phyloP scores from a whole-genome alignment of 2,113 vertebrate genomes.

The Notarius quadriscutis region DNA sequence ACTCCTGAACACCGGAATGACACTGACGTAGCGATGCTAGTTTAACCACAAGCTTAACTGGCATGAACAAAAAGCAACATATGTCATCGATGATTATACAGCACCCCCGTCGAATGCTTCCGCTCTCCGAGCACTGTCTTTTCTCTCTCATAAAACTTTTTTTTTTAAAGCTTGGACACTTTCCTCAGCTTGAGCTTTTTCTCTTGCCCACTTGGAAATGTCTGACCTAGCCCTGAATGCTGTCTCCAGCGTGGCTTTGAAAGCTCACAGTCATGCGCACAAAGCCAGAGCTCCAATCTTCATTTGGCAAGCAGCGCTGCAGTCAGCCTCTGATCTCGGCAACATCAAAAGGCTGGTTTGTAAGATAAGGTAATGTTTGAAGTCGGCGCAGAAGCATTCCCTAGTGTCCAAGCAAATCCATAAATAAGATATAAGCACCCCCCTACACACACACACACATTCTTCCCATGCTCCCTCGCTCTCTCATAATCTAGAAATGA shows the following conservation, averaged over 20 bases:
- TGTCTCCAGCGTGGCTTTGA: constrained; percentile 83
- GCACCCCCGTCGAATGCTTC: background rate
- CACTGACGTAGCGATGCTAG: background rate
- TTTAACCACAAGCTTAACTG: background rate
- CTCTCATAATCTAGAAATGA: constrained; percentile 74
- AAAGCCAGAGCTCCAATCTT: constrained; percentile 78
- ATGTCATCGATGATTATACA: constrained; percentile 21
- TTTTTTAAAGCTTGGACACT: constrained; percentile 70
- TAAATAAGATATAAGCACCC: constrained; percentile 89
- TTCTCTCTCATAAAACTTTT: constrained; percentile 11
- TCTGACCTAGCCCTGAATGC: constrained; percentile 83
- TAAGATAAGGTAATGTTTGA: constrained; percentile 87
- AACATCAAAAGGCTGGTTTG: constrained; percentile 84
- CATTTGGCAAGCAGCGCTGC: constrained; percentile 85
- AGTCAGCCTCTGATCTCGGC: constrained; percentile 88
- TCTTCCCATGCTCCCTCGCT: constrained; percentile 55
- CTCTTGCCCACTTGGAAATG: constrained; percentile 69
- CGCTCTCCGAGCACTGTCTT: constrained; percentile 17
- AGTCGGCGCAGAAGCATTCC: constrained; percentile 85
- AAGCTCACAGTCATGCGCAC: constrained; percentile 82
- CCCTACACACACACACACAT: constrained; percentile 27
- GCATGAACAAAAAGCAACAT: constrained; percentile 54
- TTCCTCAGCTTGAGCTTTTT: constrained; percentile 63
- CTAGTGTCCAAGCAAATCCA: constrained; percentile 88
- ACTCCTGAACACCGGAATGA: background rate